Percentiles rank a stretch among this genome's conserved stretches.
Evolutionary conservation across 2,888 invertebrate genomes (phyloP).

Genomic region (Apamea anceps): DNA sequence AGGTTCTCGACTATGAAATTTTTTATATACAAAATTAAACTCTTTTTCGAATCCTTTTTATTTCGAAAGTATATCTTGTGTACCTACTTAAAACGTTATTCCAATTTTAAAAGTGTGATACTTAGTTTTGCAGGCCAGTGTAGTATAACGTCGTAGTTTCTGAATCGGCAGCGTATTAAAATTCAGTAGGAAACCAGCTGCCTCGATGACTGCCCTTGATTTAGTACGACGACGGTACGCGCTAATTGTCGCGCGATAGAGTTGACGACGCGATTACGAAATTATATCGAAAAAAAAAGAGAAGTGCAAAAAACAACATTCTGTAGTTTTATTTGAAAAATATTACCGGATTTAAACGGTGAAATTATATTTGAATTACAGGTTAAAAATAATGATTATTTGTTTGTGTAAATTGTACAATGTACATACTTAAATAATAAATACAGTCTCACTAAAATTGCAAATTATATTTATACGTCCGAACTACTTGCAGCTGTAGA

Average conservation of each 20-base stretch:
- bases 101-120: no score
- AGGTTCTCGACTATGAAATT: no score
- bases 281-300: not conserved
- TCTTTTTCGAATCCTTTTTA: no score
- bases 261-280: slow-evolving; percentile 39
- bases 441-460: not conserved
- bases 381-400: not conserved
- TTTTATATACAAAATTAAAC: no score
- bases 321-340: not conserved
- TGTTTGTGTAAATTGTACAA: not conserved
- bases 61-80: no score
- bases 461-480: not conserved
- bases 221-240: slow-evolving; percentile 70
- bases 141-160: slow-evolving; percentile 75
- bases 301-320: not conserved
- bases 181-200: slow-evolving; percentile 86
- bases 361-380: not conserved
- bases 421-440: not conserved
- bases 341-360: not conserved
- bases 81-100: no score
- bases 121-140: no score
- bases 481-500: not conserved
- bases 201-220: slow-evolving; percentile 86
- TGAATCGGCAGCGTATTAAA: slow-evolving; percentile 80
- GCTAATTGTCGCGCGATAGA: slow-evolving; percentile 64